Conservation (phyloP, 2,113 vertebrate genomes). For the Coracopsis vasa region DNA sequence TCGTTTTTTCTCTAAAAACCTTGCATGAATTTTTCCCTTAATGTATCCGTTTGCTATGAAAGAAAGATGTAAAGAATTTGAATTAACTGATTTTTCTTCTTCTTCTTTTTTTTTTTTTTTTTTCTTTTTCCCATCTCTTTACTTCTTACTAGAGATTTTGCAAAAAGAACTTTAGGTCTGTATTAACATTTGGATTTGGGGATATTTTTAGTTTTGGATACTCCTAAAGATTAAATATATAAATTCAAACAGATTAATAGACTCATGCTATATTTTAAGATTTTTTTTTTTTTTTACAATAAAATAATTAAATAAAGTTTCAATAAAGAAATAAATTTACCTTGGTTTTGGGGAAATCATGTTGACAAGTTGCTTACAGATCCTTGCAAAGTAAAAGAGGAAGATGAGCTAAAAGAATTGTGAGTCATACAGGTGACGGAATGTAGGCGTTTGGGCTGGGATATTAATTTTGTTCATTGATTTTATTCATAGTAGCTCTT, state of each 20-base stretch:
- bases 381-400: not conserved
- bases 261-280: not conserved
- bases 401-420: not conserved
- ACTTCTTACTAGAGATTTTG: not conserved
- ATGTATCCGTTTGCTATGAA: conserved; percentile 3
- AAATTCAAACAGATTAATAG: not conserved
- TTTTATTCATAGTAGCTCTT: not conserved
- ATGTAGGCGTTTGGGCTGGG: not conserved
- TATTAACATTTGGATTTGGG: not conserved
- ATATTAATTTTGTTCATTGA: not conserved
- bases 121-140: not conserved
- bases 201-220: not conserved
- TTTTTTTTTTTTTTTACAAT: not conserved
- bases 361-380: not conserved
- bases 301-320: not conserved
- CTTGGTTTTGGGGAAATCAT: not conserved
- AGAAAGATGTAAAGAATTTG: not conserved
- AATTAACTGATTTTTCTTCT: not conserved
- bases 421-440: not conserved
- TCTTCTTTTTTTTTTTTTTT: not conserved
- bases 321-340: not conserved
- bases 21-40: conserved; percentile 11
- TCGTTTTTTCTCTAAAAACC: not conserved
- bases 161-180: not conserved
- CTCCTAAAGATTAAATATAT: not conserved